These are phyloP conservation scores for Cactoblastis cactorum DNA, from an alignment of 2,888 invertebrate genomes.

Conservation along the genomic window DNA sequence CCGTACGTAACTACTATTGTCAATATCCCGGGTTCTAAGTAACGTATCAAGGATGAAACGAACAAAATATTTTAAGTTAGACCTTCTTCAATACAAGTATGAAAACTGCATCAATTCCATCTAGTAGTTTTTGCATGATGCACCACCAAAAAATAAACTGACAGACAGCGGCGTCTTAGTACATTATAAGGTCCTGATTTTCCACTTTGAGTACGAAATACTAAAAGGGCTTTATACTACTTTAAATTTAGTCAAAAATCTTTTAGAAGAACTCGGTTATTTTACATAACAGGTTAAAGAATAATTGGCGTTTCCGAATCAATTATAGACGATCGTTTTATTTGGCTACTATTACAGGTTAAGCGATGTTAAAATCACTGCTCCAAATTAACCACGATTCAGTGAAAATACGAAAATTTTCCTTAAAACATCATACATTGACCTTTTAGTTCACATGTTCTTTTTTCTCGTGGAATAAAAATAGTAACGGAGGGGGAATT, in stretches of 20 bases:
- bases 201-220: not conserved
- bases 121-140: too few relatives aligned
- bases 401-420: not conserved
- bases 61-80: too few relatives aligned
- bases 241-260: not conserved
- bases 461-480: not conserved
- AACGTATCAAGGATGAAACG: too few relatives aligned
- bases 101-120: too few relatives aligned
- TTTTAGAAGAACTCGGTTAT: not conserved
- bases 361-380: conserved; percentile 32
- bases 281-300: not conserved
- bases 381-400: conserved; percentile 15
- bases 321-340: conserved; percentile 34
- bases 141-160: too few relatives aligned
- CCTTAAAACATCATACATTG: conserved; percentile 14
- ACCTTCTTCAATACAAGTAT: too few relatives aligned
- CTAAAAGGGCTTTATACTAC: too few relatives aligned
- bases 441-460: not conserved
- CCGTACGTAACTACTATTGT: too few relatives aligned
- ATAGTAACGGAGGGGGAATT: conserved; percentile 18
- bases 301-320: conserved; percentile 25
- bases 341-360: conserved; percentile 29
- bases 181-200: not conserved
- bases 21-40: too few relatives aligned
- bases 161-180: too few relatives aligned